Evolutionary conservation across 2,113 vertebrate genomes (phyloP), one percentile per base, ranked within the genome.

Genomic region (Xenopus borealis): DNA sequence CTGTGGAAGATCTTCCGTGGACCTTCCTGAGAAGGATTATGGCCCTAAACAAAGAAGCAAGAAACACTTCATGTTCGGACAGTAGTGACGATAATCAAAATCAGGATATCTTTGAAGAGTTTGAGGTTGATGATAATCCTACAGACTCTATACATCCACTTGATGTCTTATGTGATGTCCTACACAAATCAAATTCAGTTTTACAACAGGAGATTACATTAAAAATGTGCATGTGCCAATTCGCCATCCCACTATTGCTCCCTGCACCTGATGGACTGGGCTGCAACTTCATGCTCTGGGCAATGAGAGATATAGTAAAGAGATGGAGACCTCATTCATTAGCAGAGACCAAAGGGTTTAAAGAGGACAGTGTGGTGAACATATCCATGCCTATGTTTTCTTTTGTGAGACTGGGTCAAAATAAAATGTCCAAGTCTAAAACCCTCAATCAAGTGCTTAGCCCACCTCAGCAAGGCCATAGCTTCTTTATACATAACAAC

Each of bases 161-260:
- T 45, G 45, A 67, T 52, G 19, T 67, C 12, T 4, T 6, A 74
- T 92, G 30, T 88, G 88, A 59, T 88, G 70, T 89, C 3, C 82
- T 89, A 78, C 85, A 90, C 11, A 50, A 16, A 13, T 71, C 33
- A 1, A 40, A 40, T 40, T 40, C 33, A 6, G 33, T 91, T 63
- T 82, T 94, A 75, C 91, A 85, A 9, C 83, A 88, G 33, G 85
- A 91, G 66, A 78, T 92, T 50, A 23, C 87, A 44, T 72, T 72
- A 9, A 89, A 79, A 68, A 92, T 93, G 90, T 86, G 86, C 66
- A 83, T 83, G 1, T 92, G 91, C 62, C 86, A 80, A 78, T 92
- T 94, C 84, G 91, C 92, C 19, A 83, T 95, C 10, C 93, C 92
- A 30, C 79, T 95, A n/a, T 80, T 94, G 2, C 82, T 94, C 61